Evolutionary conservation across 2,797 vertebrate genomes (phyloP), one percentile per base, ranked within the genome.

Genomic region (Aplochiton taeniatus): DNA sequence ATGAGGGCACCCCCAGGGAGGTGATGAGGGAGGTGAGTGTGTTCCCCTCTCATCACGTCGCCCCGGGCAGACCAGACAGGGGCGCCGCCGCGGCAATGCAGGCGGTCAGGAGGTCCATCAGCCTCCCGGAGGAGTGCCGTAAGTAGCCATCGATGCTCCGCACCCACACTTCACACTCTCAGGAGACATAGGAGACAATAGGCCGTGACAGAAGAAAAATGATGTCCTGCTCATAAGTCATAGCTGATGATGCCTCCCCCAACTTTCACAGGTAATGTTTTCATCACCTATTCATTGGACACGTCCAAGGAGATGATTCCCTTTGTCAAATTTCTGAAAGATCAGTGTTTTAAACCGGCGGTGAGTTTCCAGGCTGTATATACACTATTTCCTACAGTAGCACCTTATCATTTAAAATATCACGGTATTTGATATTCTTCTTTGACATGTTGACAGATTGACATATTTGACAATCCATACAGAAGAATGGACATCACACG

Each of bases 231-330:
- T 31, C 31, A 31, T 2, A 31, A 31, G 6, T 31, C 31, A 31
- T 6, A 31, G 31, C 31, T 31, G 31, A 31, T 31, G 31, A 31
- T 31, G 31, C 31, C 31, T 31, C 31, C 31, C 31, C 31, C 2
- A 31, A 31, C 31, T 31, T 2, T 31, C 31, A 61, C 83, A 98
- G 97, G 96, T 48, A 95, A 94, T 53, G 90, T 98, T 72, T 98
- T 98, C 72, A 95, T 98, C 88, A 98, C 97, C 14, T 98, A 98
- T 80, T 98, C 97, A 0, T 79, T 95, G 88, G 97, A 98, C 71
- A 87, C 92, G 0, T 95, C 94, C 0, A 63, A 81, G 54, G 92
- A 96, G 51, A 94, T 98, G 55, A 69, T 94, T 69, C 84, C 87
- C 54, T 95, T 98, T 46, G 93, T 93, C 71, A 94, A 90, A 56